Percentiles rank a stretch among this genome's conserved stretches.
These are phyloP conservation scores for Onychomys leucogaster DNA, from an alignment of 2,797 vertebrate species.

Conservation along the genomic window DNA sequence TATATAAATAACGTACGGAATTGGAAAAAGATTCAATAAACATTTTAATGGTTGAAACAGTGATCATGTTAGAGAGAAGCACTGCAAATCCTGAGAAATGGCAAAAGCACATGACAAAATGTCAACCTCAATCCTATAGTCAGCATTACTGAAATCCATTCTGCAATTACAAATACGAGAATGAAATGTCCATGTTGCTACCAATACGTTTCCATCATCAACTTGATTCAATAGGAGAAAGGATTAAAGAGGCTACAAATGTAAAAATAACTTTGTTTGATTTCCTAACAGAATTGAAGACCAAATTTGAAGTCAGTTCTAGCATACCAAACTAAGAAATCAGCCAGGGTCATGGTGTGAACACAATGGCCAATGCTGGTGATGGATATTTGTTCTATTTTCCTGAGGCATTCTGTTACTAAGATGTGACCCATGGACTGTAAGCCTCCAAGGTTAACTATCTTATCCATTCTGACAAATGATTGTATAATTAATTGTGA, in stretches of 20 bases:
- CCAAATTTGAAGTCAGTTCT: not conserved
- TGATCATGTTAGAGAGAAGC: not conserved
- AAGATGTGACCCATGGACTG: not conserved
- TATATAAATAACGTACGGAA: not conserved
- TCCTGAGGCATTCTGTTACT: not conserved
- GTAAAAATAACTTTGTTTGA: not conserved
- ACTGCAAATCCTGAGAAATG: not conserved
- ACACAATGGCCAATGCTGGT: not conserved
- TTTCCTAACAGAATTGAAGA: not conserved
- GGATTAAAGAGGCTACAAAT: not conserved
- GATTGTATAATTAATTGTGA: not conserved
- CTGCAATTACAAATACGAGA: not conserved
- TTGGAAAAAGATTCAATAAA: not conserved
- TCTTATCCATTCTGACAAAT: not conserved
- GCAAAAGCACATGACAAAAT: not conserved
- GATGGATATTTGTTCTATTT: not conserved
- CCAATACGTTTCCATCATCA: not conserved
- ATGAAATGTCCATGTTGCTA: not conserved
- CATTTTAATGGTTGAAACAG: not conserved
- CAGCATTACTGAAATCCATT: not conserved
- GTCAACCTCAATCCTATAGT: not conserved
- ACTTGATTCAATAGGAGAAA: slow-evolving; percentile 1
- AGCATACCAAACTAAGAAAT: not conserved
- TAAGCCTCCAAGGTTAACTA: not conserved
- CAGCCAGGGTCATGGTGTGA: not conserved